Evolutionary conservation across 2,888 invertebrate species (phyloP), one percentile per base, ranked within the genome.

Genomic region (Unio delphinus): DNA sequence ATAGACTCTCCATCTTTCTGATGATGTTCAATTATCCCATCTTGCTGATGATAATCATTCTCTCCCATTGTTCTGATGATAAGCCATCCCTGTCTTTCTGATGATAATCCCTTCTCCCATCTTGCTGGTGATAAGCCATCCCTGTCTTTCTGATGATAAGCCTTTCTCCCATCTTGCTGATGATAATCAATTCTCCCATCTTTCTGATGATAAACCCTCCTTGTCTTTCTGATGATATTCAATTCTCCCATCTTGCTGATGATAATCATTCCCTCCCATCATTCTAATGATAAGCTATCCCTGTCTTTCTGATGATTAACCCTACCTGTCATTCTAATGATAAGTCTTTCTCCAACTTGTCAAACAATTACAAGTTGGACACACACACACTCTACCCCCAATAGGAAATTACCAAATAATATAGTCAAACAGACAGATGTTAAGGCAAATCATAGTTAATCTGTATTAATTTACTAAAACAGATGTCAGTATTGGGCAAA

Each of bases 241-340:
- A 8, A 11, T 18, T 59, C 59, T 59, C 23, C 20, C n/a, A 11
- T 26, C n/a, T 18, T 59, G 8, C 59, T 59, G 59, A 59, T 59
- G 59, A 17, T 59, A 59, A 11, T 4, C 30, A 4, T 6, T 30
- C 30, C 30, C 30, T 30, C 8, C 23, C 23, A 23, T 23, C 23
- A 23, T 34, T 34, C 34, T 34, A 8, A 34, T 34, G 34, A 34
- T 7, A 34, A 34, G 34, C 7, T 6, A 1, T 34, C 34, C 34
- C 34, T 34, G 34, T 8, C 34, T 34, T 34, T 34, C 34, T 56
- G 73, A 64, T 34, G 73, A 59, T 3, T 15, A 18, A 26, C 69
- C 30, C 6, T 68, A 65, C 28, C 68, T 64, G 28, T 70, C 67
- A n/a, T 59, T 64, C 70, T 70, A 26, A 4, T 34, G 56, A 54